phyloP scores from a whole-genome alignment of 2,888 invertebrate species.

The Cephus pygmeus region DNA sequence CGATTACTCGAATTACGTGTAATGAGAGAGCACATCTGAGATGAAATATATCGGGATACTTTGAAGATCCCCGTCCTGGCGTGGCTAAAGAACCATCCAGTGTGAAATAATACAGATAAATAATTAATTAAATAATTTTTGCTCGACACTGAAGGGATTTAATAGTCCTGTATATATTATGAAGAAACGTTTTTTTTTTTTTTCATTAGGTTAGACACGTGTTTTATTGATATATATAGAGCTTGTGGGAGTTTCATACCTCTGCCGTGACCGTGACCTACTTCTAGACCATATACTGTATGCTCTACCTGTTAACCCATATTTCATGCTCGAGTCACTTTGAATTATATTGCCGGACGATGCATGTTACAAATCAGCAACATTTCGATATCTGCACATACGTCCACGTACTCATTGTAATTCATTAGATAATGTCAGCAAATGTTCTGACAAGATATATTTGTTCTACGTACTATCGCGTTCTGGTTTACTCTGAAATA shows the following conservation, averaged over 20 bases:
- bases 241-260: background rate
- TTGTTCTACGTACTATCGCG: background rate
- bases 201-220: background rate
- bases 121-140: too few species aligned
- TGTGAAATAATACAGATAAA: background rate
- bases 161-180: background rate
- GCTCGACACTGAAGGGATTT: too few species aligned
- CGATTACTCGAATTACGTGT: constrained; percentile 3
- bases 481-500: background rate
- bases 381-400: background rate
- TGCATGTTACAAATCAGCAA: background rate
- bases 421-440: background rate
- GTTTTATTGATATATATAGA: background rate
- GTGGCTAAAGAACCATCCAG: background rate
- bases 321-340: background rate
- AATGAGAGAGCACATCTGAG: background rate
- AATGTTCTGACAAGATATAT: background rate
- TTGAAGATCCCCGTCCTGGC: background rate
- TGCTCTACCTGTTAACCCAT: background rate
- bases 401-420: background rate
- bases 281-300: background rate
- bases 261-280: background rate
- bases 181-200: background rate
- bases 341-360: background rate
- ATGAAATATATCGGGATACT: background rate